Evolutionary conservation across 2,797 vertebrate species (phyloP), one percentile per base, ranked within the genome.

Genomic region (Pelobates cultripes): DNA sequence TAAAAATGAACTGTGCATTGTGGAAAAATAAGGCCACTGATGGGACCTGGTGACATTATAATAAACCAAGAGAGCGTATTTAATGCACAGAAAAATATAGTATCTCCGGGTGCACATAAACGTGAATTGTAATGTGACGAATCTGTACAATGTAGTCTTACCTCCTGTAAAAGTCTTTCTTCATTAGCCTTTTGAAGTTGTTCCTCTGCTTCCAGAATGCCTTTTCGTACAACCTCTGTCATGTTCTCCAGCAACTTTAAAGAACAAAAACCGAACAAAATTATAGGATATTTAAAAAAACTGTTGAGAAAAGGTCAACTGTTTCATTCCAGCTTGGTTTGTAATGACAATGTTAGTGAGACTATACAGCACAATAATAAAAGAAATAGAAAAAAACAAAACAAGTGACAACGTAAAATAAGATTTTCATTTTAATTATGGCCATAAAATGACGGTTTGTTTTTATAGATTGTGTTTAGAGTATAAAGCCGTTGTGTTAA

Each of bases 161-260:
- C 98, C 95, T 99, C 97, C 84, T 99, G 97, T 83, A 98, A 87
- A 47, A 99, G 96, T 15, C 96, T 95, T 44, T 98, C 96, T 86
- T 99, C 96, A 1, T 90, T 97, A 61, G 96, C 96, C 88, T 94
- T 97, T 84, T 95, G 95, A 53, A 99, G 94, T 87, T 99, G 95
- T 44, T 92, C 89, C 73, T 99, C 97, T 3, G 98, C 98, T 89
- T 99, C 98, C 89, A 94, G 91, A 85, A 99, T 99, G 45, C 98
- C 98, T 90, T 95, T 98, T 88, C 96, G 95, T 85, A 99, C 96
- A 44, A 99, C 95, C 87, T 99, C 98, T 0, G 97, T 98, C 97
- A 99, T 98, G 90, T 99, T 99, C 89, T 99, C 97, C 88, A 99
- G 85, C 28, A 99, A 90, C 98, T 99, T 86, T 80, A 60, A 61